Conservation (phyloP, 1,140 invertebrate genomes). For the Drosophila saltans region DNA sequence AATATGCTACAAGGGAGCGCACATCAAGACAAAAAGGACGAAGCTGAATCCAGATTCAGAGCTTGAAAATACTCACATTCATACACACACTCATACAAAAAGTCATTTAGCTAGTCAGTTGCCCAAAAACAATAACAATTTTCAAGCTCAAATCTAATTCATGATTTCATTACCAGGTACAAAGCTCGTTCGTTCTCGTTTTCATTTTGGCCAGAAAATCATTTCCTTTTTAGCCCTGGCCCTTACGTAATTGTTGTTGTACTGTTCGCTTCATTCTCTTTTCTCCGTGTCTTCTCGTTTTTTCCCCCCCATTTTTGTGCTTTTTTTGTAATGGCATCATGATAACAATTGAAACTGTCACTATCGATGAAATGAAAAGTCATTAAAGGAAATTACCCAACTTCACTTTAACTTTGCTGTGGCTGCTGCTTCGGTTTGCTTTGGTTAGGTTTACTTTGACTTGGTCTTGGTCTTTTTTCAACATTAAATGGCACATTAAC, state of each 20-base stretch:
- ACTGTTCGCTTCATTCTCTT: not conserved
- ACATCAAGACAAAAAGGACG: constrained; percentile 15
- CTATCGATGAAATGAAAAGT: constrained; percentile 80
- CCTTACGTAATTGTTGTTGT: constrained; percentile 44
- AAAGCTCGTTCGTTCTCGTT: constrained; percentile 28
- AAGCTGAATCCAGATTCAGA: not conserved
- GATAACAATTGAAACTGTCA: constrained; percentile 81
- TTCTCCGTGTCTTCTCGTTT: not conserved
- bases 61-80: constrained; percentile 17
- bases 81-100: constrained; percentile 46
- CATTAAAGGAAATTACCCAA: constrained; percentile 79
- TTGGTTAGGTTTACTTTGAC: not conserved
- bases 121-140: constrained; percentile 78
- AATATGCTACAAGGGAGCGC: constrained; percentile 65
- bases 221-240: constrained; percentile 75
- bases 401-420: constrained; percentile 64
- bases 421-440: not conserved
- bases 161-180: constrained; percentile 74
- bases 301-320: constrained; percentile 40
- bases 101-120: constrained; percentile 72
- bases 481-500: constrained; percentile 70
- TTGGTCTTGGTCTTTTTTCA: constrained; percentile 2
- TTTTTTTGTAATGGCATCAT: constrained; percentile 71
- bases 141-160: constrained; percentile 79
- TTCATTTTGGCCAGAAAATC: constrained; percentile 63